Conservation (phyloP, 2,113 vertebrate species). For the Proterorhinus semilunaris region DNA sequence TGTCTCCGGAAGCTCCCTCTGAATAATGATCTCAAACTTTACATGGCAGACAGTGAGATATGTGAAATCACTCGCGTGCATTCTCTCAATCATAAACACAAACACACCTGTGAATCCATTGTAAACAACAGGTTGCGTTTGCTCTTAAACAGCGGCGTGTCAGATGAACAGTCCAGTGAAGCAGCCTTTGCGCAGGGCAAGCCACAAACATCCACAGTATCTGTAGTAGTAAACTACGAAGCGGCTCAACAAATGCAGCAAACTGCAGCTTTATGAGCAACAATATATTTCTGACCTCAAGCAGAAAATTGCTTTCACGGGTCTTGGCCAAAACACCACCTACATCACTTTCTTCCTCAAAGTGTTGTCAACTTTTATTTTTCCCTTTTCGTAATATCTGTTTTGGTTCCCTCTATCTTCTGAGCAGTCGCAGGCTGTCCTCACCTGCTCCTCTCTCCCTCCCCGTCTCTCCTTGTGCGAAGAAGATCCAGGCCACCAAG, state of each 20-base stretch:
- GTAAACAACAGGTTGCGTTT: background rate
- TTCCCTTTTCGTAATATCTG: conserved; percentile 11
- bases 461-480: conserved; percentile 38
- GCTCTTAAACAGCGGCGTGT: background rate
- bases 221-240: conserved; percentile 49
- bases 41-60: background rate
- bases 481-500: conserved; percentile 74
- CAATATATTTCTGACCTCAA: conserved; percentile 41
- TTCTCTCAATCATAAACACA: background rate
- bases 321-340: conserved; percentile 45
- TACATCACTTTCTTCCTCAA: conserved; percentile 58
- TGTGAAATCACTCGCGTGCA: too few relatives aligned
- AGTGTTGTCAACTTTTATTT: conserved; percentile 23
- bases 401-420: conserved; percentile 8
- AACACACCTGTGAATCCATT: conserved; percentile 13
- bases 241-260: conserved; percentile 50
- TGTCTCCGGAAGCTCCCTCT: background rate
- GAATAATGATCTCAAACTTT: background rate
- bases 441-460: conserved; percentile 12
- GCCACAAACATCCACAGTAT: conserved; percentile 57
- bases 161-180: conserved; percentile 35
- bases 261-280: conserved; percentile 58
- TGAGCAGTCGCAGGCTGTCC: conserved; percentile 1
- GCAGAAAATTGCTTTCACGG: conserved; percentile 60
- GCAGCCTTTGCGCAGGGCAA: conserved; percentile 54